A percentile compares a stretch with the other conserved stretches of the same genome.
Evolutionary conservation across 2,113 vertebrate genomes (phyloP).

Genomic region (Eidolon helvum): DNA sequence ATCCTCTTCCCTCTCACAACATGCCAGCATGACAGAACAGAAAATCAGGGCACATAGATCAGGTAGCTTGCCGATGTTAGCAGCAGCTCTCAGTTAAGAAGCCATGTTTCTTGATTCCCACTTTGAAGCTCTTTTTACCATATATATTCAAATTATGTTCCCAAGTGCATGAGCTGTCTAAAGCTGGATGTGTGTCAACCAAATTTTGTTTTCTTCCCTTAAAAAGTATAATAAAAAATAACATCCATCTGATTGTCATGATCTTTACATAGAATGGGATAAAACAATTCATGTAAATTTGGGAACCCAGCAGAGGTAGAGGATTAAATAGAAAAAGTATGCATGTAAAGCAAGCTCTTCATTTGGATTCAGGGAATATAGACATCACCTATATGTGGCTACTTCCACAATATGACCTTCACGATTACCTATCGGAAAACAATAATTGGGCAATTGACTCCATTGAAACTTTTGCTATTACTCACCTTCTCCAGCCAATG

Average conservation of each 20-base stretch:
- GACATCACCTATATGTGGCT: neutral
- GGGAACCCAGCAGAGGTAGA: neutral
- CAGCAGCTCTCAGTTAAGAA: neutral
- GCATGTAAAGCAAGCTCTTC: neutral
- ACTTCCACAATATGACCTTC: neutral
- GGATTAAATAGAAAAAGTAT: neutral
- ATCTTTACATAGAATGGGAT: neutral
- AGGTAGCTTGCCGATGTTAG: neutral
- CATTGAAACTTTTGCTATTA: neutral
- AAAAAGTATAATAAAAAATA: neutral
- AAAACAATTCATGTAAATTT: neutral
- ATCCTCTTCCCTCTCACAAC: neutral
- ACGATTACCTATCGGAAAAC: neutral
- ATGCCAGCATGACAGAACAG: neutral
- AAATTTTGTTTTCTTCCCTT: neutral
- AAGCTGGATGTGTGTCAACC: neutral
- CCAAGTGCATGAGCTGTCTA: neutral
- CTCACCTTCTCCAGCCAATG: conserved; percentile 92
- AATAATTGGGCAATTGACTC: neutral
- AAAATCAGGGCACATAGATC: neutral
- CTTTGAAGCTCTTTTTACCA: conserved; percentile 15
- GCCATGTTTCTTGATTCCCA: neutral
- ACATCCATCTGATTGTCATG: neutral
- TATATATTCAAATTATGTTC: neutral
- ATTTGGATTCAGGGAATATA: neutral